Evolutionary conservation across 2,888 invertebrate genomes (phyloP), one percentile per base, ranked within the genome.

Genomic region (Dendrolimus pini): DNA sequence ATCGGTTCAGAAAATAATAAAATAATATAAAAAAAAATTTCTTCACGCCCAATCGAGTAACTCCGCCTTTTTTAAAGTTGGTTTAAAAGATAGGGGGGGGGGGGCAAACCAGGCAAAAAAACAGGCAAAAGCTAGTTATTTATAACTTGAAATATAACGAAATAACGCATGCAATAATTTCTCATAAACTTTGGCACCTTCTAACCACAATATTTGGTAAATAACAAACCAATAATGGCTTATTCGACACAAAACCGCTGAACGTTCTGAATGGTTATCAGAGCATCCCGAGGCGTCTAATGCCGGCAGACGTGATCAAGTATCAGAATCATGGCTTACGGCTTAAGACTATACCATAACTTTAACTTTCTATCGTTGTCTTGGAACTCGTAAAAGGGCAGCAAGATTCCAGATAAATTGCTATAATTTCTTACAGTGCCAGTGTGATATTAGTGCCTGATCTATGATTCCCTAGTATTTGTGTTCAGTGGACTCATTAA

Each of bases 261-360:
- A 58, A 59, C 64, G 78, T 60, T 64, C 80, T 68, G 69, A 65
- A 75, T 74, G 68, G 67, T 74, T 78, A 80, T 77, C 75, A 79
- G 80, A 80, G 80, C 80, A 66, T 77, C 71, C 68, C 61, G 61
- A 56, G 64, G 59, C 62, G 59, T 55, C 64, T 75, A 74, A 77
- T 74, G 69, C 70, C 65, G 56, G 65, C 62, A 61, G 65, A 80
- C 80, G 79, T 80, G 80, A 77, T 78, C 69, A 69, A 67, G 62
- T 64, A 64, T 47, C 9, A 47, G 9, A 30, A 47, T 47, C 47
- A 47, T 47, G 47, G 47, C 47, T 47, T 47, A 63, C 61, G 64
- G 63, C 30, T 30, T 41, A 55, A 59, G 61, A 59, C 57, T 68
- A 52, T 10, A 47, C 9, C 47, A 47, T 47, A 47, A 47, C 47